These are phyloP conservation scores for Meteorus cinctellus DNA, from an alignment of 2,888 invertebrate genomes.

Conservation along the genomic window DNA sequence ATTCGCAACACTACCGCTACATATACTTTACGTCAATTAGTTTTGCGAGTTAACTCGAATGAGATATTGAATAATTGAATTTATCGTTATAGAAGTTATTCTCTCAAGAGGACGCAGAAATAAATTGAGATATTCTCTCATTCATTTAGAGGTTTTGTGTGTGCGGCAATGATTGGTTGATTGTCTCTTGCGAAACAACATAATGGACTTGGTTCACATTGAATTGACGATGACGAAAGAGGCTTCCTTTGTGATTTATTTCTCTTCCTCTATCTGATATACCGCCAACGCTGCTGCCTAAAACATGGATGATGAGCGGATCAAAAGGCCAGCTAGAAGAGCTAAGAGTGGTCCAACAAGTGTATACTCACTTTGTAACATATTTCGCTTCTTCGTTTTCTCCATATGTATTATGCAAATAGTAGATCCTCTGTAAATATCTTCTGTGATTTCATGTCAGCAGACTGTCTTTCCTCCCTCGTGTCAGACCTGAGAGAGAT, in stretches of 20 bases:
- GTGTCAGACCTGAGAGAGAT: background rate
- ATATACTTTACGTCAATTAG: background rate
- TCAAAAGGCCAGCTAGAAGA: too few species aligned
- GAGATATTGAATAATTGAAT: background rate
- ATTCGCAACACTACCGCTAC: background rate
- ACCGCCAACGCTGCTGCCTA: too few species aligned
- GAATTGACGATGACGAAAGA: too few species aligned
- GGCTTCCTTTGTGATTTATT: too few species aligned
- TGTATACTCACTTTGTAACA: too few species aligned
- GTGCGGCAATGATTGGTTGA: background rate
- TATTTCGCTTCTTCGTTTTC: too few species aligned
- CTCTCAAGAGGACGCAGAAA: background rate
- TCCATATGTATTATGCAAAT: slow-evolving; percentile 45
- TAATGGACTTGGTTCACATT: background rate
- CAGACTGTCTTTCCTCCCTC: slow-evolving; percentile 45
- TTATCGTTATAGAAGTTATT: background rate
- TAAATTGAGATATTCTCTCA: background rate
- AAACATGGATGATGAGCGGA: too few species aligned
- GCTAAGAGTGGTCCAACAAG: too few species aligned
- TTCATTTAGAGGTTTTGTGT: too few species aligned
- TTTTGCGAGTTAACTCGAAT: background rate
- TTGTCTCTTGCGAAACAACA: background rate
- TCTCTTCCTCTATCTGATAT: too few species aligned
- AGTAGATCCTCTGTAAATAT: slow-evolving; percentile 48
- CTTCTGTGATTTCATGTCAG: slow-evolving; percentile 50